Conservation (phyloP, 2,113 vertebrate species). For the Nothoprocta perdicaria region DNA sequence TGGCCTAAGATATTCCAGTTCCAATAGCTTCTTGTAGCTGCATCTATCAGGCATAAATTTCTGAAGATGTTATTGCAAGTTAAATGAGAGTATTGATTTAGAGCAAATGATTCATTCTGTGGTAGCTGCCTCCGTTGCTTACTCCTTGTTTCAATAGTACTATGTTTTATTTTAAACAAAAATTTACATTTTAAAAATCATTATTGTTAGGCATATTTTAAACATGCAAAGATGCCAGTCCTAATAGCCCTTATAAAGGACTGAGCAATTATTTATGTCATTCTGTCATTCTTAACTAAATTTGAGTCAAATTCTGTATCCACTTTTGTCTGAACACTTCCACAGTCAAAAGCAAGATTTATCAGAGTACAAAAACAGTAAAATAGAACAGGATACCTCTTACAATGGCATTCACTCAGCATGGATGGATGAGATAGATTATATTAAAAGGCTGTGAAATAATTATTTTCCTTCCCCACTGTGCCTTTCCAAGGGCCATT, state of each 20-base stretch:
- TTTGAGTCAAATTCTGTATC: background rate
- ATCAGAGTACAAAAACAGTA: background rate
- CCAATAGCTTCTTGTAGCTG: background rate
- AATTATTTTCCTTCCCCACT: background rate
- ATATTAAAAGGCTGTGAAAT: background rate
- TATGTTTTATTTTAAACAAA: background rate
- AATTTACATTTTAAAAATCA: background rate
- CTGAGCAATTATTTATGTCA: background rate
- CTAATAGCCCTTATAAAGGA: background rate
- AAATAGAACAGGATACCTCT: background rate
- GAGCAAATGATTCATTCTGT: background rate
- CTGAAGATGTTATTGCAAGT: background rate
- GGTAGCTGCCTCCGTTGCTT: background rate
- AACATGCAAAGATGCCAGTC: fast-evolving
- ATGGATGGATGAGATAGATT: background rate
- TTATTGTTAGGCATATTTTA: background rate
- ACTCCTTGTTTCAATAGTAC: background rate
- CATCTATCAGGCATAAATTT: background rate
- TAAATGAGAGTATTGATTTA: slow-evolving; percentile 22
- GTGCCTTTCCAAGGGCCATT: background rate
- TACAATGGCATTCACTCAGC: background rate
- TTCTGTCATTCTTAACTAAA: background rate
- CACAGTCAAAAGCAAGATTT: background rate
- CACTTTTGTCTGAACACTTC: background rate
- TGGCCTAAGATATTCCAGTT: background rate